Base-by-base conservation (phyloP, 2,797 vertebrate genomes). In the Paedocypris micromegethes region DNA sequence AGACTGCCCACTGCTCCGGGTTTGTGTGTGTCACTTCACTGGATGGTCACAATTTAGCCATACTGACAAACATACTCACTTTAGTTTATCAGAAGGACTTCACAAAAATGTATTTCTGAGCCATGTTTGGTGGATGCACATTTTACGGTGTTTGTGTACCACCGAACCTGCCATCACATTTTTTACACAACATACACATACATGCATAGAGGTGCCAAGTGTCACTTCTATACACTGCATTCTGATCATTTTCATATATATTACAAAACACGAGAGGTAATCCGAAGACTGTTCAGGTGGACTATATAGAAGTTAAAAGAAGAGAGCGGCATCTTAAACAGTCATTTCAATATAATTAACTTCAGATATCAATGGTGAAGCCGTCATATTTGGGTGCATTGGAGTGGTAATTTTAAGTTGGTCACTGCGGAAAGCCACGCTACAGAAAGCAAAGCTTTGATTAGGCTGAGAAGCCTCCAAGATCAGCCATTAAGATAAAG, bases 401-500 rank as follows among this genome's bases (percentile, higher is more conserved):
- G 82, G 81, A 83, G 85, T 86, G 86, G 83, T 87, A 86, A 90
- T 86, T 89, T 83, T 75, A 72, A 74, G 79, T 81, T 86, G 88
- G 88, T 88, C 86, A 88, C 83, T 79, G 82, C 83, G 87, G 87
- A 83, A 82, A 83, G 88, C 85, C 70, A 89, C 82, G 87, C 84
- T 82, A 88, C 81, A 86, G 82, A 80, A 86, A 78, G 88, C 84
- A 90, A 88, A 90, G 87, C 88, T 86, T 80, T 88, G 87, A 89
- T 89, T 89, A 88, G 83, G 79, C 76, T 83, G 81, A 80, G 82
- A 75, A 74, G 83, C 83, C 84, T 77, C 81, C 74, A 83, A 23
- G 90, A 91, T 91, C 87, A 90, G 87, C 85, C 88, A 91, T 90
- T 91, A 90, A 90, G 88, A 90, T 91, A 87, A 86, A 85, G 74